Percentiles rank a stretch among this genome's conserved stretches.
Evolutionary conservation across 1,140 invertebrate species (phyloP).

Genomic region (Drosophila lowei): DNA sequence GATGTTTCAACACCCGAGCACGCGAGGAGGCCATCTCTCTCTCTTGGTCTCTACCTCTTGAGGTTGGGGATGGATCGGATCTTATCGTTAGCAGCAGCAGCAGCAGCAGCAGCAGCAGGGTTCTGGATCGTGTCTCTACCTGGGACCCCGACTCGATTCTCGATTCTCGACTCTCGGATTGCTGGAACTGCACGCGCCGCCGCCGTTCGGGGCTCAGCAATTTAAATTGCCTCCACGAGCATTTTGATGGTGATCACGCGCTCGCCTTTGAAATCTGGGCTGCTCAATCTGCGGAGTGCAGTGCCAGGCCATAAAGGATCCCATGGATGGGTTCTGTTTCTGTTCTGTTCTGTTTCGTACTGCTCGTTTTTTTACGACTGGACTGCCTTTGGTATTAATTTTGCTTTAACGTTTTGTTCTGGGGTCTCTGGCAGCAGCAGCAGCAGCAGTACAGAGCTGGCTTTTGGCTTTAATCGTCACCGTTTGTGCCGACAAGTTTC

Average conservation of each 20-base stretch:
- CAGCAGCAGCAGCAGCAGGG: conserved; percentile 25
- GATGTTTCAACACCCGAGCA: conserved; percentile 50
- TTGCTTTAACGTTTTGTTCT: conserved; percentile 58
- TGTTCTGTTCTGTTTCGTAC: conserved; percentile 7
- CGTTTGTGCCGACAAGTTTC: conserved; percentile 33
- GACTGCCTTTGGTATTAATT: conserved; percentile 63
- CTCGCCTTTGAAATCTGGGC: conserved; percentile 66
- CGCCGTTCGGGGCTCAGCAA: conserved; percentile 52
- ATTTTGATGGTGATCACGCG: conserved; percentile 81
- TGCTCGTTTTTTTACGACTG: conserved; percentile 57
- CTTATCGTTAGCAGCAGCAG: not conserved
- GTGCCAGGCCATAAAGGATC: conserved; percentile 46
- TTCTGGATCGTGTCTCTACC: conserved; percentile 53
- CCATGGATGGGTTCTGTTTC: conserved; percentile 13
- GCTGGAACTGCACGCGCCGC: conserved; percentile 43
- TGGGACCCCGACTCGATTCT: conserved; percentile 11
- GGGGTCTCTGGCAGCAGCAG: not conserved
- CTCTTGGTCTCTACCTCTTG: not conserved
- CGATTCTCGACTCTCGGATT: not conserved
- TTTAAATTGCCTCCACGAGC: conserved; percentile 78
- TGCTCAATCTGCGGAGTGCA: conserved; percentile 59
- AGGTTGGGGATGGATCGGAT: conserved; percentile 9
- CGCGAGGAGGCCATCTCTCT: conserved; percentile 25
- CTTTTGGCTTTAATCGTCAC: conserved; percentile 47
- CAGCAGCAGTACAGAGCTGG: not conserved